Conservation (phyloP, 30 jellyfish, hydroid and myxozoan species). For the Aurelia aurita region DNA sequence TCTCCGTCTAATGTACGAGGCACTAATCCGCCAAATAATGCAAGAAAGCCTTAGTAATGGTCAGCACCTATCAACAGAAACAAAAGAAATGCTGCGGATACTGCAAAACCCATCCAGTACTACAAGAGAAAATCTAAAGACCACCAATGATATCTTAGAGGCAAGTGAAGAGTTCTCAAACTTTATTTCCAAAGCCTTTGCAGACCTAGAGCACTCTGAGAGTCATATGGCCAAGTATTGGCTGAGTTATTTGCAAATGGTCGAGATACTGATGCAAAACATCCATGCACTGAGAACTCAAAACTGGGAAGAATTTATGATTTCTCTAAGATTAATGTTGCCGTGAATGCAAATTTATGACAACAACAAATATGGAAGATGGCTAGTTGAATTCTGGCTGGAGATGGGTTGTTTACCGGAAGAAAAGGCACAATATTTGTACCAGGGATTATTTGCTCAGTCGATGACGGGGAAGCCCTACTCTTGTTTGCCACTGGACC, state of each 20-base stretch:
- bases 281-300: conserved; percentile 59
- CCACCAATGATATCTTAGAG: conserved; percentile 46
- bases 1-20: conserved; percentile 44
- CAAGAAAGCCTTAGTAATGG: conserved; percentile 23
- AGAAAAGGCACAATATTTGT: conserved; percentile 29
- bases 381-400: conserved; percentile 55
- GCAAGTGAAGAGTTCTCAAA: conserved; percentile 63
- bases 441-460: conserved; percentile 48
- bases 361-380: conserved; percentile 59
- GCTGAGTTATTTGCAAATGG: conserved; percentile 60
- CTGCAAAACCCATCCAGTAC: conserved; percentile 57
- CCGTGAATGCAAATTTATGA: conserved; percentile 66
- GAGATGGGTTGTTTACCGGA: conserved; percentile 50
- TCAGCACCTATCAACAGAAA: conserved; percentile 42
- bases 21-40: conserved; percentile 20
- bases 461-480: conserved; percentile 62
- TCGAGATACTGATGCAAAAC: conserved; percentile 49
- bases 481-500: conserved; percentile 50
- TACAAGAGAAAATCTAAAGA: conserved; percentile 55
- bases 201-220: conserved; percentile 50
- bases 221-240: too few relatives aligned
- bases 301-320: conserved; percentile 50
- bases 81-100: conserved; percentile 48
- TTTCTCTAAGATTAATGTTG: conserved; percentile 58
- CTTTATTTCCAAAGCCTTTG: conserved; percentile 48